A percentile compares a stretch with the other conserved stretches of the same genome.
phyloP scores from a whole-genome alignment of 2,113 vertebrate genomes.

The Orycteropus afer region DNA sequence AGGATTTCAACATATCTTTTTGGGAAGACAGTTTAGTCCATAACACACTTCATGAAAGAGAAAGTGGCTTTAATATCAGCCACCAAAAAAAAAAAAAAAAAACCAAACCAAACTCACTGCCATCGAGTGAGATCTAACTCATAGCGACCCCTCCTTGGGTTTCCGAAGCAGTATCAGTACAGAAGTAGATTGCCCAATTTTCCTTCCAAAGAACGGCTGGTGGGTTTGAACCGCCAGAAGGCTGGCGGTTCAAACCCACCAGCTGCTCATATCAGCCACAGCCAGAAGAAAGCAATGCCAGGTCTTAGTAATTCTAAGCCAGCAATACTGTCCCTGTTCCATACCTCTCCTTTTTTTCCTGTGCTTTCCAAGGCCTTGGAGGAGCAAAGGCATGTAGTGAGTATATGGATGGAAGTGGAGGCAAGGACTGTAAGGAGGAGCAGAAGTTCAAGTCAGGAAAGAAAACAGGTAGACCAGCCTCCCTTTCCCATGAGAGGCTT shows the following conservation, averaged over 20 bases:
- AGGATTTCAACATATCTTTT: too few species aligned
- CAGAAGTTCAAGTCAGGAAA: background rate
- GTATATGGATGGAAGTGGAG: too few species aligned
- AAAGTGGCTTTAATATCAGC: background rate
- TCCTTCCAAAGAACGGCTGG: too few species aligned
- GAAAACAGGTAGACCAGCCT: background rate
- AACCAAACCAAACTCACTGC: too few species aligned
- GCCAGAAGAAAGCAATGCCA: background rate
- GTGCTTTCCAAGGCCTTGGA: background rate
- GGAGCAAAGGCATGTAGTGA: background rate
- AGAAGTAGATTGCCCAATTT: too few species aligned
- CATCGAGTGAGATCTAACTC: too few species aligned
- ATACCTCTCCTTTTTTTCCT: background rate
- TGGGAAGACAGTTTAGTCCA: too few species aligned
- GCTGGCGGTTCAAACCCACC: too few species aligned
- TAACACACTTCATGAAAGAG: background rate
- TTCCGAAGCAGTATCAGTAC: too few species aligned
- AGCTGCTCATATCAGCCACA: background rate
- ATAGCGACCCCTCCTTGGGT: too few species aligned
- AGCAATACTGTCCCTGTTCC: rapidly evolving
- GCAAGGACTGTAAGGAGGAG: background rate
- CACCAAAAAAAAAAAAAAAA: too few species aligned
- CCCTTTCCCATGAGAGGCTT: background rate
- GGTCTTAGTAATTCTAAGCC: background rate
- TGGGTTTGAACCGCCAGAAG: too few species aligned